phyloP scores from a whole-genome alignment of 2,797 vertebrate species.

The Oryzias dopingdopingensis region DNA sequence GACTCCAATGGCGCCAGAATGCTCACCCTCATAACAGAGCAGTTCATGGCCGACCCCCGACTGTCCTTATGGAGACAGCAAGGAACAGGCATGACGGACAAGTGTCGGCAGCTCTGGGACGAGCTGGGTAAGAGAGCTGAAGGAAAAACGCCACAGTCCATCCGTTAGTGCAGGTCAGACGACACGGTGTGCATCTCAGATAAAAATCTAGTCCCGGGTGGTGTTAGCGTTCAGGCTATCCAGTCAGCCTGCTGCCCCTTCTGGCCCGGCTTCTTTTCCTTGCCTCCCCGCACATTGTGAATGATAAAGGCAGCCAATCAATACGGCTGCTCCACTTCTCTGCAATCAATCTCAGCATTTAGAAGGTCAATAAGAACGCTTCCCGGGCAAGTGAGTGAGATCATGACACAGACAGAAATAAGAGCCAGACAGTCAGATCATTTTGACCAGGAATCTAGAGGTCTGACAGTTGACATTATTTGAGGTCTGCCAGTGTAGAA shows the following conservation, averaged over 20 bases:
- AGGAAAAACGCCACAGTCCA: neutral
- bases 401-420: constrained; percentile 57
- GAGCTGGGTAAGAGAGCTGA: constrained; percentile 86
- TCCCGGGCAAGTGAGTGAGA: constrained; percentile 63
- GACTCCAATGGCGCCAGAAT: constrained; percentile 97
- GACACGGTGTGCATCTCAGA: constrained; percentile 1
- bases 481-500: neutral
- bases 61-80: constrained; percentile 97
- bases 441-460: constrained; percentile 17
- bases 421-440: constrained; percentile 39
- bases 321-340: constrained; percentile 71
- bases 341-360: constrained; percentile 75
- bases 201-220: constrained; percentile 27
- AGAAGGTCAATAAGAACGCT: constrained; percentile 74
- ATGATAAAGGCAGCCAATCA: constrained; percentile 69
- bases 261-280: constrained; percentile 12
- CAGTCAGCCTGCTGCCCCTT: constrained; percentile 25
- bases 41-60: constrained; percentile 97
- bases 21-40: constrained; percentile 95
- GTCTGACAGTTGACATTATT: constrained; percentile 13
- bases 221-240: constrained; percentile 24
- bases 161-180: constrained; percentile 12
- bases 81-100: constrained; percentile 97
- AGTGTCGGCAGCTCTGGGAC: constrained; percentile 97
- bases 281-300: constrained; percentile 28